A percentile compares a stretch with the other conserved stretches of the same genome.
These are phyloP conservation scores for Drosophila bipectinata DNA, from an alignment of 1,140 invertebrate genomes.

Conservation along the genomic window DNA sequence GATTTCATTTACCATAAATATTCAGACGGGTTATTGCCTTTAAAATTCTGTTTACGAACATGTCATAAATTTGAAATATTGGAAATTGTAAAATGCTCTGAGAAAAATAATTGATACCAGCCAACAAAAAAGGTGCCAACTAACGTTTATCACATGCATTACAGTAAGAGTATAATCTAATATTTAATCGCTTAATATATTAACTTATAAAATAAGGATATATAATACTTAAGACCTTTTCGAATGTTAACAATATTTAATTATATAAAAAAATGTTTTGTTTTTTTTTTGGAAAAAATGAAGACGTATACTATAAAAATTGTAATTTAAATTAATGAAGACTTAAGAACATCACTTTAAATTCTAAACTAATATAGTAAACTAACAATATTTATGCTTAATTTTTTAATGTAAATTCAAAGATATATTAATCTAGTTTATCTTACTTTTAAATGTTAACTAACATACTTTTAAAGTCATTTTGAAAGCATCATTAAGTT, in stretches of 20 bases:
- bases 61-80: conserved; percentile 12
- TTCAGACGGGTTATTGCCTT: too few relatives aligned
- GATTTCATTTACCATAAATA: conserved; percentile 42
- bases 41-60: too few relatives aligned
- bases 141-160: background rate
- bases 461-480: conserved; percentile 5
- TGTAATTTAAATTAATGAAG: background rate
- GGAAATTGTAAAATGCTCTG: background rate
- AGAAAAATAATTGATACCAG: background rate
- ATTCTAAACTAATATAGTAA: too few relatives aligned
- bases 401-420: background rate
- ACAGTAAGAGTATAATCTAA: background rate
- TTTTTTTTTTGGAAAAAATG: background rate
- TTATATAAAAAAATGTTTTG: too few relatives aligned
- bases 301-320: too few relatives aligned
- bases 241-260: background rate
- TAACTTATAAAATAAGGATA: background rate
- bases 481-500: conserved; percentile 15
- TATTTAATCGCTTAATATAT: background rate
- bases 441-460: background rate
- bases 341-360: background rate
- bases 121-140: too few relatives aligned
- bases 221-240: background rate
- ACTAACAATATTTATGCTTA: conserved; percentile 16
- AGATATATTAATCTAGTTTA: background rate